phyloP scores from a whole-genome alignment of 2,797 vertebrate genomes.

The Heteromormyrus szaboi region DNA sequence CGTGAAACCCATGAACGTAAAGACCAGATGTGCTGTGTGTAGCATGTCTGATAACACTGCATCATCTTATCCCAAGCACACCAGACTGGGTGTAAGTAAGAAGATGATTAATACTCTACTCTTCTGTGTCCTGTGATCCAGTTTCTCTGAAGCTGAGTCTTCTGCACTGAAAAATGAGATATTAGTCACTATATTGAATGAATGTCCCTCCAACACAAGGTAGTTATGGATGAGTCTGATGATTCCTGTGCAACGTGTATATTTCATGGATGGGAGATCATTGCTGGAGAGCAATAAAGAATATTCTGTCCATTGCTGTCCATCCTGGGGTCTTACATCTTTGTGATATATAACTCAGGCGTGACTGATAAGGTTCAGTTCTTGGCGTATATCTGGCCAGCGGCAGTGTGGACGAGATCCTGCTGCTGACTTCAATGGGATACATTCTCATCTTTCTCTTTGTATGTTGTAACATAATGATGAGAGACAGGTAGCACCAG shows the following conservation, averaged over 20 bases:
- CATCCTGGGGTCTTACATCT: slow-evolving; percentile 20
- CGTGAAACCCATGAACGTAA: neutral
- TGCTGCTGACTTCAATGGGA: neutral
- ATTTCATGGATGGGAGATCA: slow-evolving; percentile 41
- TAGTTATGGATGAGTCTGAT: neutral
- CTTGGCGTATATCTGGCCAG: neutral
- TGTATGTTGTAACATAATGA: neutral
- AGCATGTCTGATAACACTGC: neutral
- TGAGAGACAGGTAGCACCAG: neutral
- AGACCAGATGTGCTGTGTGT: neutral
- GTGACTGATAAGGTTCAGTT: neutral
- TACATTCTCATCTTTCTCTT: neutral
- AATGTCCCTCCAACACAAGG: neutral
- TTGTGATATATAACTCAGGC: slow-evolving; percentile 32
- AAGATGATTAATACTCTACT: neutral
- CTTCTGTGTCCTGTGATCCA: neutral
- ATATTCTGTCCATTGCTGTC: slow-evolving; percentile 26
- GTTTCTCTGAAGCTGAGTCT: neutral
- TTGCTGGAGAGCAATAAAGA: slow-evolving; percentile 40
- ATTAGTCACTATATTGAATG: neutral
- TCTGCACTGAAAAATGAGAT: neutral
- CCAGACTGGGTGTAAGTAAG: neutral
- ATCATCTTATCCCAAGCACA: neutral
- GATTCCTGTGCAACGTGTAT: neutral
- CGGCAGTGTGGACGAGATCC: neutral